These are phyloP conservation scores for Podocnemis expansa DNA, from an alignment of 2,113 vertebrate species.

Conservation along the genomic window DNA sequence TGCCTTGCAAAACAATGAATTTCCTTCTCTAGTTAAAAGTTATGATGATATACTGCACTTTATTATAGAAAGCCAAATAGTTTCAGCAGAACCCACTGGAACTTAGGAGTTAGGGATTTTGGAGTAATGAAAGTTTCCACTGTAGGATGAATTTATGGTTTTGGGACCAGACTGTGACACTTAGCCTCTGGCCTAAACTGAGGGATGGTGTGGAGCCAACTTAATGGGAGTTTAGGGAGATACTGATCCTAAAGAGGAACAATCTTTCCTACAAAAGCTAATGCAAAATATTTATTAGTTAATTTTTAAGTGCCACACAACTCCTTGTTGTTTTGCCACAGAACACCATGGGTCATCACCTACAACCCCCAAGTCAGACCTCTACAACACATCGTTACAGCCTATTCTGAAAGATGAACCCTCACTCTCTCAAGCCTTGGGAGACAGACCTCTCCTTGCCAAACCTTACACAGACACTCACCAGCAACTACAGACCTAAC, in stretches of 20 bases:
- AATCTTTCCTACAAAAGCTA: not conserved
- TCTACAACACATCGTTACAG: too few species aligned
- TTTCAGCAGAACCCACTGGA: not conserved
- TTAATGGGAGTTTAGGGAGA: rapidly evolving
- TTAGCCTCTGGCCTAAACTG: not conserved
- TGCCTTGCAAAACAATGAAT: not conserved
- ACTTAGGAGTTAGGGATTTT: not conserved
- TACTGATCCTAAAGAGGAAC: not conserved
- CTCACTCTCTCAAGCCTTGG: too few species aligned
- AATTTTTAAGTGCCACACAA: too few species aligned
- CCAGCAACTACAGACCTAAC: too few species aligned
- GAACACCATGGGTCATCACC: too few species aligned
- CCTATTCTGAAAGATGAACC: too few species aligned
- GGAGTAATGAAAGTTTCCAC: not conserved
- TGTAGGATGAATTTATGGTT: not conserved
- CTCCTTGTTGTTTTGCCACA: too few species aligned
- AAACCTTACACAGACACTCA: too few species aligned
- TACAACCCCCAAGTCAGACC: too few species aligned
- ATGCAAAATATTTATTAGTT: too few species aligned
- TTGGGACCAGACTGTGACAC: rapidly evolving
- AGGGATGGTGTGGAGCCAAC: not conserved
- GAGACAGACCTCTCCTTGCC: too few species aligned
- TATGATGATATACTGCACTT: not conserved
- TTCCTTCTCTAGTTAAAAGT: not conserved
- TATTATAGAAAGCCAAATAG: not conserved